These are phyloP conservation scores for Pagetopsis macropterus DNA, from an alignment of 2,797 vertebrate genomes.

Conservation along the genomic window DNA sequence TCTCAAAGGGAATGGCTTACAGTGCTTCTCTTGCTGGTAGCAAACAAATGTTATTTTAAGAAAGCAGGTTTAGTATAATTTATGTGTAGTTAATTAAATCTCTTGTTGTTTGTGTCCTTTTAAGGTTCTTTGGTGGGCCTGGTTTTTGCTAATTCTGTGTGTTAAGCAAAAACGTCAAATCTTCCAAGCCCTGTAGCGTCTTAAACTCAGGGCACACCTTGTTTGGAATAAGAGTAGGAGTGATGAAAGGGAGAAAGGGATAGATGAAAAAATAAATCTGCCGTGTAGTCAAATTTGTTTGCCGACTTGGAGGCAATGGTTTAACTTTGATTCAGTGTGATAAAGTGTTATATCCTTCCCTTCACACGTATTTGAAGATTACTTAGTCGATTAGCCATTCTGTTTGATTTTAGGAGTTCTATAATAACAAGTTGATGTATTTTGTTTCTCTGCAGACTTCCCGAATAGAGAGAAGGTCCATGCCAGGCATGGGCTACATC, in stretches of 20 bases:
- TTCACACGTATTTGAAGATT: constrained; percentile 41
- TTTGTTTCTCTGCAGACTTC: constrained; percentile 83
- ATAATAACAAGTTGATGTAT: constrained; percentile 52
- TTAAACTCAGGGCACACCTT: constrained; percentile 76
- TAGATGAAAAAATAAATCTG: constrained; percentile 74
- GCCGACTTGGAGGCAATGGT: constrained; percentile 71
- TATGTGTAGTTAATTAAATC: constrained; percentile 89
- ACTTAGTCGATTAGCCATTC: constrained; percentile 61
- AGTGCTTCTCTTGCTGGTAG: constrained; percentile 84
- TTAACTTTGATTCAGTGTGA: constrained; percentile 68
- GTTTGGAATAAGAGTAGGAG: constrained; percentile 66
- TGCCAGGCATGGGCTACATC: constrained; percentile 98
- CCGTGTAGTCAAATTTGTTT: constrained; percentile 78
- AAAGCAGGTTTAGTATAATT: constrained; percentile 86
- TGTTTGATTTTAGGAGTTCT: constrained; percentile 65
- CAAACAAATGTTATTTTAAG: constrained; percentile 90
- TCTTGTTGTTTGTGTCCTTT: constrained; percentile 87
- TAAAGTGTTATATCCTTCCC: constrained; percentile 36
- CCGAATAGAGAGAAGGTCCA: constrained; percentile 90
- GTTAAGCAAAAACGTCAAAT: constrained; percentile 86
- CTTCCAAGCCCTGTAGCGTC: constrained; percentile 73
- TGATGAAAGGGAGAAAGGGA: constrained; percentile 68
- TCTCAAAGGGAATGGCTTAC: constrained; percentile 78
- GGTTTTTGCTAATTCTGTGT: constrained; percentile 80
- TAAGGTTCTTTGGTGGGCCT: constrained; percentile 77